phyloP scores from a whole-genome alignment of 2,113 vertebrate species.

The Strix uralensis region DNA sequence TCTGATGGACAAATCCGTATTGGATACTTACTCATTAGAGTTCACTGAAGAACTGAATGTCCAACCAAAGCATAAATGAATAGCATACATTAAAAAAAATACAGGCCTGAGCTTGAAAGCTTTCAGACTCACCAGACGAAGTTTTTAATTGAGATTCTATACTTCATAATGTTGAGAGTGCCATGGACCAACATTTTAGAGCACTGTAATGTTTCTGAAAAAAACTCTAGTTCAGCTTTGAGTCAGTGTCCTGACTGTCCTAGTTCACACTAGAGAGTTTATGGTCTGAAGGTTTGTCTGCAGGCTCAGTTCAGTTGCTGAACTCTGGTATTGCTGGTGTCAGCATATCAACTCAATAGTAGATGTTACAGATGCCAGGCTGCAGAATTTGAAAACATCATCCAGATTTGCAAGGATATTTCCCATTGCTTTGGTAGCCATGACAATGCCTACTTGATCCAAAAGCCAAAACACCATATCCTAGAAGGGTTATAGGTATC shows the following conservation, averaged over 20 bases:
- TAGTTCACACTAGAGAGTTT: background rate
- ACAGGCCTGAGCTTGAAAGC: background rate
- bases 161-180: background rate
- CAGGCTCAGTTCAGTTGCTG: background rate
- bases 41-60: background rate
- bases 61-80: background rate
- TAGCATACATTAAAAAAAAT: background rate
- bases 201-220: background rate
- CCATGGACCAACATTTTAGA: background rate
- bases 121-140: background rate
- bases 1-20: background rate
- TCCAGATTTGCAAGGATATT: background rate
- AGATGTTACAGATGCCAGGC: background rate
- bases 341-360: background rate
- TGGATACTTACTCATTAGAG: background rate
- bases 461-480: background rate
- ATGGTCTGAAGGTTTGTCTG: background rate
- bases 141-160: background rate
- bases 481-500: background rate
- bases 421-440: background rate
- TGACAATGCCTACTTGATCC: background rate
- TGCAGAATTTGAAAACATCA: background rate
- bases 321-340: background rate
- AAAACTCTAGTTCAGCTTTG: background rate
- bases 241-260: background rate